phyloP scores from a whole-genome alignment of 2,797 vertebrate species.

The Okamejei kenojei region DNA sequence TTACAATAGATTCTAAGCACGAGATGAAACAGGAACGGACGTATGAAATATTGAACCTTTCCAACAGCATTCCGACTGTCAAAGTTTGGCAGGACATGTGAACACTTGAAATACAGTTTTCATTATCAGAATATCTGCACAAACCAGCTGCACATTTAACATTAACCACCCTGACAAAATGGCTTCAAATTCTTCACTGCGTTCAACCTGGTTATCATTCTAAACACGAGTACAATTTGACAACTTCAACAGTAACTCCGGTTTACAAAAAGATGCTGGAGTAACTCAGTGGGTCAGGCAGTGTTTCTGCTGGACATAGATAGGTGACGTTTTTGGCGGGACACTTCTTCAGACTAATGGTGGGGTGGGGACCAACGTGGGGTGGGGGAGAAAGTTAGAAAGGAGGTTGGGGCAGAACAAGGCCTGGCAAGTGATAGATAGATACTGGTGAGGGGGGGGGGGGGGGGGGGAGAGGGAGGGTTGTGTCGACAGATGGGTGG shows the following conservation, averaged over 20 bases:
- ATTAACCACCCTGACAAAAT: not conserved
- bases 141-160: not conserved
- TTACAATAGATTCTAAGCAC: not conserved
- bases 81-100: not conserved
- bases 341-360: too few species aligned
- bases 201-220: not conserved
- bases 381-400: too few species aligned
- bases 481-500: too few species aligned
- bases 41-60: conserved; percentile 7
- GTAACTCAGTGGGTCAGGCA: too few species aligned
- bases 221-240: not conserved
- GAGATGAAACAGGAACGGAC: not conserved
- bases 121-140: conserved; percentile 14
- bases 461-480: too few species aligned
- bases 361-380: too few species aligned
- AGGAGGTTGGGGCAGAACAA: too few species aligned
- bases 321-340: too few species aligned
- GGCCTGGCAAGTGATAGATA: too few species aligned
- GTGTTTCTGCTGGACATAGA: too few species aligned
- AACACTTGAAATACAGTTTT: not conserved
- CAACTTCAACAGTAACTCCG: not conserved
- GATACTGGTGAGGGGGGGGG: too few species aligned
- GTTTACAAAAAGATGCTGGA: too few species aligned
- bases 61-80: not conserved
- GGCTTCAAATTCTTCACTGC: not conserved